Evolutionary conservation across 2,888 invertebrate genomes (phyloP).

Genomic region (Willowsia nigromaculata): DNA sequence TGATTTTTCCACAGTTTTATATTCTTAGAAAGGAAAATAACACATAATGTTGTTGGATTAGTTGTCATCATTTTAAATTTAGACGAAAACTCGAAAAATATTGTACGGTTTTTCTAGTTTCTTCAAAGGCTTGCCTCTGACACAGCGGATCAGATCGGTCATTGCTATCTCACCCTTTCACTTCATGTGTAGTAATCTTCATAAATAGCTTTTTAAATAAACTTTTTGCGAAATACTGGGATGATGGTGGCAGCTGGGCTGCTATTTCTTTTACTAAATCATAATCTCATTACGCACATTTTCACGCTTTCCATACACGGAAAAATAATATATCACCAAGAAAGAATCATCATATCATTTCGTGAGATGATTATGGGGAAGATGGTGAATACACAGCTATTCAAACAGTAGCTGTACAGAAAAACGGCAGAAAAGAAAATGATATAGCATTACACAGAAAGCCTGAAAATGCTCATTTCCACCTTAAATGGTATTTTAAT

Average conservation of each 20-base stretch:
- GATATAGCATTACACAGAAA: background rate
- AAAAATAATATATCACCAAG: background rate
- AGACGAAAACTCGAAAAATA: too few relatives aligned
- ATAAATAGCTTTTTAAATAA: background rate
- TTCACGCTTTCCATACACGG: conserved; percentile 28
- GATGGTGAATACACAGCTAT: background rate
- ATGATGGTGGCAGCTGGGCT: too few relatives aligned
- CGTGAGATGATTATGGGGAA: background rate
- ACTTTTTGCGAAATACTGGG: too few relatives aligned
- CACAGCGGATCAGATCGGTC: background rate
- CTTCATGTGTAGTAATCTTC: too few relatives aligned
- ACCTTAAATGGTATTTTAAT: conserved; percentile 35
- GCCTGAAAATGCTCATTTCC: background rate
- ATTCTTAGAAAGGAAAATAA: too few relatives aligned
- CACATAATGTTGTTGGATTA: too few relatives aligned
- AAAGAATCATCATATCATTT: background rate
- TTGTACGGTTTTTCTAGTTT: too few relatives aligned
- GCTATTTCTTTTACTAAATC: too few relatives aligned
- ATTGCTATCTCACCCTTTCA: conserved; percentile 12
- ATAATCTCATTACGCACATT: conserved; percentile 36
- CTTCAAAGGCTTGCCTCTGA: background rate
- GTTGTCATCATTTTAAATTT: too few relatives aligned
- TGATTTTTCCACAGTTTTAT: too few relatives aligned
- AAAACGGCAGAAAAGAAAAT: too few relatives aligned
- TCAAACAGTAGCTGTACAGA: background rate